phyloP scores from a whole-genome alignment of 2,888 invertebrate genomes.

The Tuta absoluta region DNA sequence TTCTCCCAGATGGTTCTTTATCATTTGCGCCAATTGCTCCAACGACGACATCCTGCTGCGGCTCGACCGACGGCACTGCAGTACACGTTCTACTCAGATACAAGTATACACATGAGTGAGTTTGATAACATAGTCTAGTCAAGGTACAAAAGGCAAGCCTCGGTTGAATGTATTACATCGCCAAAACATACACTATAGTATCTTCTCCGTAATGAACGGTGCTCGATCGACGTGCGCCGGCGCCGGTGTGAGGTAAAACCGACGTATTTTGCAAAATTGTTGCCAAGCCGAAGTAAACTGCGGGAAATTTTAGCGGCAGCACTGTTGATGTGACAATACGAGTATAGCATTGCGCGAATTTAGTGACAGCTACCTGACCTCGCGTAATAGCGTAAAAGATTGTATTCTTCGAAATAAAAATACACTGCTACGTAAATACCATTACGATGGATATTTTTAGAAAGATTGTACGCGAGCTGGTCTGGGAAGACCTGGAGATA shows the following conservation, averaged over 20 bases:
- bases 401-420: conserved; percentile 54
- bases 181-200: conserved; percentile 55
- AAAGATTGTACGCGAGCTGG: conserved; percentile 40
- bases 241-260: conserved; percentile 46
- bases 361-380: conserved; percentile 54
- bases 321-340: conserved; percentile 22
- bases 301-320: conserved; percentile 19
- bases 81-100: conserved; percentile 67
- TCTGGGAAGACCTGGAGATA: conserved; percentile 2
- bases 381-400: conserved; percentile 55
- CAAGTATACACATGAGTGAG: conserved; percentile 59
- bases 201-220: conserved; percentile 65
- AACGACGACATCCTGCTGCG: conserved; percentile 77
- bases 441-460: conserved; percentile 66
- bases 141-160: conserved; percentile 42
- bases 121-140: conserved; percentile 66
- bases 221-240: conserved; percentile 56
- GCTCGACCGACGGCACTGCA: conserved; percentile 67
- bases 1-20: conserved; percentile 70
- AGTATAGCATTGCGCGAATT: conserved; percentile 35
- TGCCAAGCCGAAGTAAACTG: conserved; percentile 61
- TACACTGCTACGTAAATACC: conserved; percentile 54
- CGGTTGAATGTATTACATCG: conserved; percentile 61
- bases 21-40: conserved; percentile 74
- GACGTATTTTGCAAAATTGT: conserved; percentile 58